Conservation (phyloP, 2,888 invertebrate species). For the Bhutanitis thaidina region DNA sequence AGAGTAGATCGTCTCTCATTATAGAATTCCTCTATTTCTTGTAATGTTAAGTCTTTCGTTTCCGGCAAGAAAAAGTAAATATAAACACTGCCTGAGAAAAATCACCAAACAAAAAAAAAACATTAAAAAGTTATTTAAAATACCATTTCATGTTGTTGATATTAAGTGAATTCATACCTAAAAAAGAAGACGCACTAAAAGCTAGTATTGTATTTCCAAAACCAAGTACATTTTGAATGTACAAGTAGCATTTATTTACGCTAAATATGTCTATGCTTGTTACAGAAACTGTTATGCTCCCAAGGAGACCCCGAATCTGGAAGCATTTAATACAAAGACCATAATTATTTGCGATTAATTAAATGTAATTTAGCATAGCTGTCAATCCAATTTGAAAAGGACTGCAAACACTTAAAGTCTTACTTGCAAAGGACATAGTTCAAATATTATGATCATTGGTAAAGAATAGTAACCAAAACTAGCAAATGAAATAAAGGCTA, state of each 20-base stretch:
- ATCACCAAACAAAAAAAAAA: background rate
- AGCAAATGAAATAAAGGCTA: slow-evolving; percentile 38
- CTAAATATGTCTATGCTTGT: slow-evolving; percentile 39
- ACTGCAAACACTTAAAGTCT: slow-evolving; percentile 15
- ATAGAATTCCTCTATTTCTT: slow-evolving; percentile 84
- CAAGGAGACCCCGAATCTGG: slow-evolving; percentile 80
- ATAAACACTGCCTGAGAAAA: slow-evolving; percentile 69
- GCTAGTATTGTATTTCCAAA: slow-evolving; percentile 30
- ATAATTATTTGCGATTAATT: no score
- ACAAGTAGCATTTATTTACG: slow-evolving; percentile 35
- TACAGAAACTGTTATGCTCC: slow-evolving; percentile 75
- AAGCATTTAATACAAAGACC: slow-evolving; percentile 25
- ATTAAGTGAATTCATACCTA: slow-evolving; percentile 6
- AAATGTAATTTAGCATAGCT: no score
- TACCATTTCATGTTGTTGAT: background rate
- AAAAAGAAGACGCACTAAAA: slow-evolving; percentile 17
- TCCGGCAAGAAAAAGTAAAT: slow-evolving; percentile 81
- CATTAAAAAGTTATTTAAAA: background rate
- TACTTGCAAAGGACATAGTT: slow-evolving; percentile 58
- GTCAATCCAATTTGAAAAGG: no score
- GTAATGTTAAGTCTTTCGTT: slow-evolving; percentile 81
- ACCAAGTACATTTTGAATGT: slow-evolving; percentile 30
- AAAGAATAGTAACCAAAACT: slow-evolving; percentile 48
- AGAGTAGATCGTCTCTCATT: slow-evolving; percentile 70
- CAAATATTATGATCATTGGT: slow-evolving; percentile 50